Conservation (phyloP, 2,797 vertebrate species). For the Tenualosa ilisha region DNA sequence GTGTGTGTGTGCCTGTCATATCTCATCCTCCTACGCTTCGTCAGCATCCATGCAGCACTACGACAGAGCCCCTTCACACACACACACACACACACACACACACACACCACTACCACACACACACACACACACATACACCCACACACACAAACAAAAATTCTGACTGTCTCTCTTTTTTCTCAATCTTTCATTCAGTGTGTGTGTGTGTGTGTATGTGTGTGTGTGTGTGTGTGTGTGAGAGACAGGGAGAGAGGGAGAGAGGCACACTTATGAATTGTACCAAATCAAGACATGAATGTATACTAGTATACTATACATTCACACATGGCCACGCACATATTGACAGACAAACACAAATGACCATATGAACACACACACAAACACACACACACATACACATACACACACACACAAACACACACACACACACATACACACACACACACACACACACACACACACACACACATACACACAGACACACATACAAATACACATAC, state of each 20-base stretch:
- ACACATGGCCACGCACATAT: constrained; percentile 13
- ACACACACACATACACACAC: neutral
- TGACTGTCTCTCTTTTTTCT: no score
- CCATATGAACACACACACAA: no score
- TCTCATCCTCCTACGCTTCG: constrained; percentile 48
- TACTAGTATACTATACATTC: neutral
- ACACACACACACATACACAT: neutral
- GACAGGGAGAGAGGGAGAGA: constrained; percentile 17
- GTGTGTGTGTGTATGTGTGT: no score
- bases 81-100: neutral
- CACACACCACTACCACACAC: no score
- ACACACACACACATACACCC: no score
- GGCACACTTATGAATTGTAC: neutral
- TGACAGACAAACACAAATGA: neutral
- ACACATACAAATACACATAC: no score
- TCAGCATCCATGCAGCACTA: constrained; percentile 47
- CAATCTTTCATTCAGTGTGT: no score
- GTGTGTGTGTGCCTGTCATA: constrained; percentile 44
- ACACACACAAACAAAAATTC: no score
- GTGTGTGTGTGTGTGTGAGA: neutral
- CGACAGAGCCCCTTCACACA: constrained; percentile 35
- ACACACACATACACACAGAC: neutral
- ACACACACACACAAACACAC: neutral
- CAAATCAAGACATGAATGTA: neutral
- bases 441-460: neutral